Conservation (phyloP, 1,140 invertebrate genomes). For the Drosophila rufa region DNA sequence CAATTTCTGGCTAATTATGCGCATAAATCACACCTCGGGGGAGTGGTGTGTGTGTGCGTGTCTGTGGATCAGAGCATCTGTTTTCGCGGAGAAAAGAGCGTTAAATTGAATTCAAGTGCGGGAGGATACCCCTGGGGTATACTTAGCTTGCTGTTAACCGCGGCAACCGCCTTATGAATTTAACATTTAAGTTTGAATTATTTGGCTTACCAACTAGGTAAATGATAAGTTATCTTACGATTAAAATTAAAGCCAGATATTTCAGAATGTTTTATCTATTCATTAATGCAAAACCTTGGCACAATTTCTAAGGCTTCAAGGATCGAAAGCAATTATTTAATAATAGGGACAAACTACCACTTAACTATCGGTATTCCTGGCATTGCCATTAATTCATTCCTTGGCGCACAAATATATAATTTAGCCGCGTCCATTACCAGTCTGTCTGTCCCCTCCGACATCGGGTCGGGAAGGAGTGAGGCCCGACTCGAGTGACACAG, state of each 20-base stretch:
- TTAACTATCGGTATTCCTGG: conserved; percentile 27
- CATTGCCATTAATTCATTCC: conserved; percentile 38
- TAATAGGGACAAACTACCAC: conserved; percentile 34
- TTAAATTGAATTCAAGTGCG: conserved; percentile 20
- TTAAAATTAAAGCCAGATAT: not conserved
- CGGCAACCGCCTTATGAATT: not conserved
- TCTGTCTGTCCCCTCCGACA: conserved; percentile 6
- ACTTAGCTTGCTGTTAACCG: not conserved
- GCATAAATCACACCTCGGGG: conserved; percentile 33
- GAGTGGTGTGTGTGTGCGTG: not conserved
- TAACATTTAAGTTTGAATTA: not conserved
- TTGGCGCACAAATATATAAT: conserved; percentile 27
- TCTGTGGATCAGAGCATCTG: not conserved
- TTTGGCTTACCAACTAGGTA: too few relatives aligned
- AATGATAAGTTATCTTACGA: too few relatives aligned
- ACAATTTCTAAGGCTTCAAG: conserved; percentile 10
- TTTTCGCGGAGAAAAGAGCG: not conserved
- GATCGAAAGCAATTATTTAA: conserved; percentile 38
- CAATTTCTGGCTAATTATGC: conserved; percentile 49
- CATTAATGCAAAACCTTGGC: not conserved
- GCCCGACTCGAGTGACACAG: conserved; percentile 46
- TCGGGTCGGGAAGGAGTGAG: not conserved
- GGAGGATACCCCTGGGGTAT: not conserved
- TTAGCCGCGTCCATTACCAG: conserved; percentile 38
- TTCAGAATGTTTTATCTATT: not conserved